These are phyloP conservation scores for Mycetomoellerius zeteki DNA, from an alignment of 1,140 invertebrate genomes.

Conservation along the genomic window DNA sequence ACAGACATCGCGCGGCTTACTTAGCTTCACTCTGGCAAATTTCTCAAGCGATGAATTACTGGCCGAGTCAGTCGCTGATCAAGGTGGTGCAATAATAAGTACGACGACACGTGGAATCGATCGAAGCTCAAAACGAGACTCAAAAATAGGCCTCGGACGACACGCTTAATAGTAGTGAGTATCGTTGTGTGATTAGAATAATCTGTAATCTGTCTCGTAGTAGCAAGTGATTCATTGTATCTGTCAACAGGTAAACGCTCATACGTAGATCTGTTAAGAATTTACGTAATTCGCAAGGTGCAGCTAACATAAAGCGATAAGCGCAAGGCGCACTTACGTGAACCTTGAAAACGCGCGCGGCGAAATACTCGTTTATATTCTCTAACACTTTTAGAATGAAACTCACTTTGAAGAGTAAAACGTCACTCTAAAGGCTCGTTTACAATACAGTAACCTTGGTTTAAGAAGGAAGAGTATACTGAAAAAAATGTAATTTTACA, in stretches of 20 bases:
- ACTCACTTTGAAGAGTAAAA: no score
- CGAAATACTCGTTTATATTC: background rate
- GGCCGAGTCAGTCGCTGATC: background rate
- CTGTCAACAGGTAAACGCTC: background rate
- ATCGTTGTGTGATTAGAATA: background rate
- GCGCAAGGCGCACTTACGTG: background rate
- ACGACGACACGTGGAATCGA: constrained; percentile 34
- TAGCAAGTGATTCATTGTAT: background rate
- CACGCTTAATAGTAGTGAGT: constrained; percentile 72
- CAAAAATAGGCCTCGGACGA: constrained; percentile 67
- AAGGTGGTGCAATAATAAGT: constrained; percentile 20
- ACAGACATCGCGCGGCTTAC: background rate
- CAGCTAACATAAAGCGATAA: background rate
- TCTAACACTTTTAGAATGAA: no score
- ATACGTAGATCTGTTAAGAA: no score
- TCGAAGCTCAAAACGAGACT: constrained; percentile 41
- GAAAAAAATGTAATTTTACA: no score
- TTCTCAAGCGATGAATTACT: constrained; percentile 32
- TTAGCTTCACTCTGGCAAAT: background rate
- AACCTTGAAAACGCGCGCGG: background rate
- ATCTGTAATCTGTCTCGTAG: background rate
- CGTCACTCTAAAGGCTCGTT: no score
- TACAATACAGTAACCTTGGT: no score
- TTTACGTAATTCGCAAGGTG: background rate
- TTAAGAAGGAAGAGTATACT: no score